A percentile compares a stretch with the other conserved stretches of the same genome.
Conservation (phyloP, 2,888 invertebrate species). For the Aphrophora alni region DNA sequence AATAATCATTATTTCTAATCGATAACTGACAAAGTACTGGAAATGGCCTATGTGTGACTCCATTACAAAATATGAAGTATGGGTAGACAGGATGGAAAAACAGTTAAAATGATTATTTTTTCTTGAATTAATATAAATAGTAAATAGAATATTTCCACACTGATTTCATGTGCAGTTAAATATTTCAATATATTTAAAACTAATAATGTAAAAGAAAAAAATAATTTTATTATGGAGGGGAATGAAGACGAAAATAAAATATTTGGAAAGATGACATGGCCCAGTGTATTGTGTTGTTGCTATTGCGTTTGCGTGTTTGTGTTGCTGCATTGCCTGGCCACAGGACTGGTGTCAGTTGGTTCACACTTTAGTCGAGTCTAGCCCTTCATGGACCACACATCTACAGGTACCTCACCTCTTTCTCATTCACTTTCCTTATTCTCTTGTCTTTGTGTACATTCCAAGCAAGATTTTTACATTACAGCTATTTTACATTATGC, state of each 20-base stretch:
- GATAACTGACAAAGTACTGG: too few relatives aligned
- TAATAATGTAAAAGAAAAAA: not conserved
- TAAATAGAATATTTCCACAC: too few relatives aligned
- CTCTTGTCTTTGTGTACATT: slow-evolving; percentile 13
- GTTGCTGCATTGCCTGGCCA: slow-evolving; percentile 51
- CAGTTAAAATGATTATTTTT: too few relatives aligned
- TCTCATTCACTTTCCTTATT: slow-evolving; percentile 35
- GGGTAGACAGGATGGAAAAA: too few relatives aligned
- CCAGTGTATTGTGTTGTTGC: slow-evolving; percentile 16
- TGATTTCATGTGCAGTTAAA: too few relatives aligned
- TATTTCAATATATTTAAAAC: too few relatives aligned
- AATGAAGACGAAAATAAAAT: not conserved
- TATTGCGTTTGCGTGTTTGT: slow-evolving; percentile 17
- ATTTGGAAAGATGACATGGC: not conserved
- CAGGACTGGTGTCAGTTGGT: slow-evolving; percentile 88
- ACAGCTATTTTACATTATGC: slow-evolving; percentile 15
- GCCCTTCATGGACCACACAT: slow-evolving; percentile 82
- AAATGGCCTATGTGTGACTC: too few relatives aligned
- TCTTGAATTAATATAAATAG: too few relatives aligned
- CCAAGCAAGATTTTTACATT: not conserved
- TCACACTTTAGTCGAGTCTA: slow-evolving; percentile 84
- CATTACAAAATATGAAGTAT: too few relatives aligned
- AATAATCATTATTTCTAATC: too few relatives aligned
- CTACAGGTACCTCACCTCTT: slow-evolving; percentile 63
- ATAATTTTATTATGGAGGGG: not conserved